Base-by-base conservation (phyloP, 2,113 vertebrate species). In the Tor tambroides region DNA sequence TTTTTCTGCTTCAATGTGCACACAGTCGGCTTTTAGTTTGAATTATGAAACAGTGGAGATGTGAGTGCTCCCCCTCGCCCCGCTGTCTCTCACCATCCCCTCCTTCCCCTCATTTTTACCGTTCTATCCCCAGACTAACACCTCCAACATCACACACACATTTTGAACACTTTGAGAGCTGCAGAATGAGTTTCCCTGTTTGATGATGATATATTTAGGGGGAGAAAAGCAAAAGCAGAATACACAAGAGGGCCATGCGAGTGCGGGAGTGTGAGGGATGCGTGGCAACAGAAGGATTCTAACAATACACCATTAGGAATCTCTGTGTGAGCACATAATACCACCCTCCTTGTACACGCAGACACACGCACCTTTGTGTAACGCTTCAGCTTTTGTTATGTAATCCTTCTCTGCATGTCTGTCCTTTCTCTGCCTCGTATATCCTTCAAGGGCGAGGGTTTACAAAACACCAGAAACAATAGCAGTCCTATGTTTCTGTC, bases 361-460 rank as follows among this genome's bases (percentile, higher is more conserved):
- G 30, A 59, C 82, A 32, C 28, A 5, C 26, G 21, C 63, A 83
- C 43, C 43, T 83, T 83, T 71, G 63, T 83, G 26, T 49, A 82
- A 46, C 6, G n/a, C 81, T 71, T 71, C 5, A 74, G 69, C 49
- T 74, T 74, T 41, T 41, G 67, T 59, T 75, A 74, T 41, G 83
- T 84, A 74, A 84, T 84, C 49, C 49, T 69, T 84, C 69, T 84
- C 67, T 74, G 69, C 69, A 56, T 41, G 49, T 59, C 49, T 84
- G 83, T 59, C 23, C 49, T 84, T 56, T 74, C 49, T 84, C 28
- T 84, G 69, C 69, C 46, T 35, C 46, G 5, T 28, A 74, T 72
- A 56, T 74, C 46, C 21, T 75, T 84, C 49, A 75, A 84, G 83
- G 69, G 49, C 49, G 5, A 84, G 6, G 6, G 23, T 84, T 84